Conservation (phyloP, 2,888 invertebrate species). For the Tholera decimalis region DNA sequence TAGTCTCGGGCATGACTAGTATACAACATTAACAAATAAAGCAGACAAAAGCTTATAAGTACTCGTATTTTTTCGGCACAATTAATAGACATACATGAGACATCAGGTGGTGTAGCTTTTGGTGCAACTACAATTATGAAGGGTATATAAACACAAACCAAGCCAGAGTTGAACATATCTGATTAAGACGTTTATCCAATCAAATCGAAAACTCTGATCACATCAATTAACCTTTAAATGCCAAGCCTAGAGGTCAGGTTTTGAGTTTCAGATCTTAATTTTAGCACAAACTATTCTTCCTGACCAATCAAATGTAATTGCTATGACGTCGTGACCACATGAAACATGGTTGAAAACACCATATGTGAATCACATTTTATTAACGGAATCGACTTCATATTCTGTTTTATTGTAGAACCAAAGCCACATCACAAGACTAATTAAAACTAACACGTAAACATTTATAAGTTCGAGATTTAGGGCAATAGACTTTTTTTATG, state of each 20-base stretch:
- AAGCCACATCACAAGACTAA: slow-evolving; percentile 48
- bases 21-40: no score
- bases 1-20: no score
- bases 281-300: slow-evolving; percentile 18
- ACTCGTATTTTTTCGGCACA: neutral
- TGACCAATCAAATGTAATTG: slow-evolving; percentile 40
- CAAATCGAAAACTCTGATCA: slow-evolving; percentile 7
- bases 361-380: slow-evolving; percentile 53
- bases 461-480: neutral
- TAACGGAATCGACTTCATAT: slow-evolving; percentile 42
- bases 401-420: slow-evolving; percentile 47
- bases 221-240: slow-evolving; percentile 22
- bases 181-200: slow-evolving; percentile 18
- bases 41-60: no score
- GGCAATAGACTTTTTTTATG: slow-evolving; percentile 10
- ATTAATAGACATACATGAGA: neutral
- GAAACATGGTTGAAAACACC: slow-evolving; percentile 29
- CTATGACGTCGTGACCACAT: slow-evolving; percentile 37
- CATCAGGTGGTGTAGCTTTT: neutral
- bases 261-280: slow-evolving; percentile 8
- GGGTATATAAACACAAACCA: slow-evolving; percentile 17
- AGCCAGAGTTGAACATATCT: neutral
- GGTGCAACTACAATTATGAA: neutral
- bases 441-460: slow-evolving; percentile 18
- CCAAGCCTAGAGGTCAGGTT: slow-evolving; percentile 11